Evolutionary conservation across 2,113 vertebrate species (phyloP).

Genomic region (Tursiops truncatus): DNA sequence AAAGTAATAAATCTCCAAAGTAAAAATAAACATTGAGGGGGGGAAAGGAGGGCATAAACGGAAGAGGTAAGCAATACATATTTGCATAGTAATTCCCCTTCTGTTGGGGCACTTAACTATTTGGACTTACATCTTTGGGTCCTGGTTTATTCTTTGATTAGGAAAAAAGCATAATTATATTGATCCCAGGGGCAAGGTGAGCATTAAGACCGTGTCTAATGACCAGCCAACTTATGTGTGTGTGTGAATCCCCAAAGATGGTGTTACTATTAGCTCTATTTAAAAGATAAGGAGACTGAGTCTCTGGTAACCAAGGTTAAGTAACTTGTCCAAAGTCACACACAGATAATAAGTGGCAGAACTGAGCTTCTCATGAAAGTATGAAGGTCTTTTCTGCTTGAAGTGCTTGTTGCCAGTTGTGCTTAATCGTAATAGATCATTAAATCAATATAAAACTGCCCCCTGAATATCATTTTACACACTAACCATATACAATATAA

Average conservation of each 20-base stretch:
- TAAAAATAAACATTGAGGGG: neutral
- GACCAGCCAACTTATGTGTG: neutral
- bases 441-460: neutral
- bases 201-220: neutral
- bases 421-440: neutral
- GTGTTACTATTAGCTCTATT: neutral
- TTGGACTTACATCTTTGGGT: neutral
- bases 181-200: neutral
- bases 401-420: neutral
- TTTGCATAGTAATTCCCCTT: neutral
- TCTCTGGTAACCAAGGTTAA: neutral
- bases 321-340: neutral
- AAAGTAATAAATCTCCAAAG: neutral
- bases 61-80: neutral
- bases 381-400: neutral
- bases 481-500: neutral
- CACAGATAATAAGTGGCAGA: conserved; percentile 6
- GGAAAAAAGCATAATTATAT: conserved; percentile 17
- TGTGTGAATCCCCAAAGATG: neutral
- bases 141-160: conserved; percentile 16
- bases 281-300: conserved; percentile 23
- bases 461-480: neutral
- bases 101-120: neutral
- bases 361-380: neutral
- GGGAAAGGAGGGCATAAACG: neutral